A percentile compares a stretch with the other conserved stretches of the same genome.
phyloP scores from a whole-genome alignment of 30 jellyfish, hydroid and myxozoan genomes.

The Phacellophora camtschatica region DNA sequence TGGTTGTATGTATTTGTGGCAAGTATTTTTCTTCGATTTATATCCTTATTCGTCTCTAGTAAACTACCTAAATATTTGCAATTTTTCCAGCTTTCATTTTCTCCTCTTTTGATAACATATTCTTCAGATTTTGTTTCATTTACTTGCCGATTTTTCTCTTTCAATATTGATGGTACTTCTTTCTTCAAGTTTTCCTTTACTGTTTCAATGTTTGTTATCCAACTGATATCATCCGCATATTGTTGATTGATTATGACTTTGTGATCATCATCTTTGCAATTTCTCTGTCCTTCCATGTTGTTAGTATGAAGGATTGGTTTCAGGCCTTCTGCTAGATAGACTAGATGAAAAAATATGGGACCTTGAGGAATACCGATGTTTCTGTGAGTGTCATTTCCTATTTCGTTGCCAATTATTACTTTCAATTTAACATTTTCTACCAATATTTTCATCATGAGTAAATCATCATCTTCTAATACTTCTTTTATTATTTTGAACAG shows the following conservation, averaged over 20 bases:
- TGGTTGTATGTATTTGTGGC: slow-evolving; percentile 3
- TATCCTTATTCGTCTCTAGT: slow-evolving; percentile 16
- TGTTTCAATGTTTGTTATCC: too few relatives aligned
- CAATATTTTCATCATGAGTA: slow-evolving; percentile 17
- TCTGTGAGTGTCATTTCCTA: neutral
- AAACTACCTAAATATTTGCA: slow-evolving; percentile 27
- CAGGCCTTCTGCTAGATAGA: too few relatives aligned
- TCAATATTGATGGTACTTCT: slow-evolving; percentile 8
- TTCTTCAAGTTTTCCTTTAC: too few relatives aligned
- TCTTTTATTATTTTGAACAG: neutral
- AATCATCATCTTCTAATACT: slow-evolving; percentile 8
- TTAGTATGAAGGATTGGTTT: too few relatives aligned
- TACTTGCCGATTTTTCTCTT: slow-evolving; percentile 28
- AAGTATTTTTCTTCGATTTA: neutral
- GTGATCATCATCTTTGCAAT: too few relatives aligned
- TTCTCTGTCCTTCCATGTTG: too few relatives aligned
- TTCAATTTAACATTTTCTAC: neutral
- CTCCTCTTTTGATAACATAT: slow-evolving; percentile 24
- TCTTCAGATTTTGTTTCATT: slow-evolving; percentile 33
- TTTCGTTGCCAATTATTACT: neutral
- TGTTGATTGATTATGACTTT: too few relatives aligned
- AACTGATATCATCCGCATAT: too few relatives aligned
- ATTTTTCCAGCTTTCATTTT: slow-evolving; percentile 23
- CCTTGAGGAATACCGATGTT: neutral
- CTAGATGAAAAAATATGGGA: too few relatives aligned